These are phyloP conservation scores for Argyrosomus regius DNA, from an alignment of 2,797 vertebrate genomes.

Conservation along the genomic window DNA sequence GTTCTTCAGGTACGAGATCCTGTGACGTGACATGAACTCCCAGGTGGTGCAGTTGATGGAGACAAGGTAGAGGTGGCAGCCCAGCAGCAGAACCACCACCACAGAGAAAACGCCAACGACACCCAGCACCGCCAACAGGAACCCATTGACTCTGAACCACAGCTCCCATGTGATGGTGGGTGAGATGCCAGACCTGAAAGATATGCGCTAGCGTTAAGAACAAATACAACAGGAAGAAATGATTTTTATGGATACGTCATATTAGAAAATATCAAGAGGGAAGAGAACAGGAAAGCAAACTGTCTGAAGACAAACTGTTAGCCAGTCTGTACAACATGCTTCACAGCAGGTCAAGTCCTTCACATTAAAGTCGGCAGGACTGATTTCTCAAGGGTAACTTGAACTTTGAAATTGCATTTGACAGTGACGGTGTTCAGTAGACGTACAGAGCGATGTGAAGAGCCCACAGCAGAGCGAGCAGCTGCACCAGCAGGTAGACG, in stretches of 20 bases:
- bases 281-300: too few species aligned
- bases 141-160: constrained; percentile 86
- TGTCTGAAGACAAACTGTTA: too few species aligned
- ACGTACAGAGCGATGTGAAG: constrained; percentile 90
- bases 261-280: too few species aligned
- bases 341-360: not conserved
- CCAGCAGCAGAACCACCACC: constrained; percentile 88
- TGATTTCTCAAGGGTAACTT: not conserved
- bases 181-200: constrained; percentile 89
- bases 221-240: too few species aligned
- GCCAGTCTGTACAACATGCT: not conserved
- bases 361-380: not conserved
- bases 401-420: constrained; percentile 1
- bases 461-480: constrained; percentile 90
- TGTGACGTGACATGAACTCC: constrained; percentile 95
- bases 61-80: constrained; percentile 92
- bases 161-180: constrained; percentile 81
- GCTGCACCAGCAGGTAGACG: constrained; percentile 88
- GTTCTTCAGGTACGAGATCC: constrained; percentile 93
- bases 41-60: constrained; percentile 94
- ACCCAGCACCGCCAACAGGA: constrained; percentile 86
- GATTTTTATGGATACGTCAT: not conserved
- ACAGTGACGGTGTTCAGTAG: not conserved
- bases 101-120: constrained; percentile 81
- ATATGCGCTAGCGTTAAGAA: not conserved